Conservation (phyloP, 2,888 invertebrate species). For the Cheiracanthium punctorium region DNA sequence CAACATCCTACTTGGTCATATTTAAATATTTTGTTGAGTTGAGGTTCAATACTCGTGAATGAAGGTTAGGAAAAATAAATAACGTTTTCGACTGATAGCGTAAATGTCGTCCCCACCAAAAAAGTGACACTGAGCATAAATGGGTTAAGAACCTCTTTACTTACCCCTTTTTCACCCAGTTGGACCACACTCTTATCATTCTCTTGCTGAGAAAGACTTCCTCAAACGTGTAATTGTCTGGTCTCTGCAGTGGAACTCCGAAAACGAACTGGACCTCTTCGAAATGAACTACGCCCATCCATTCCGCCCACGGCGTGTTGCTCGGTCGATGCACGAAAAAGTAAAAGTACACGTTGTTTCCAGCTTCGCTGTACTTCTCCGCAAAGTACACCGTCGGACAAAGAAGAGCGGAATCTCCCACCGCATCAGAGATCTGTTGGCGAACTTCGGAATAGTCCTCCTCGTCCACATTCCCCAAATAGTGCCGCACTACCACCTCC, state of each 20-base stretch:
- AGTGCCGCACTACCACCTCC: neutral
- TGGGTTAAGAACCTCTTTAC: no score
- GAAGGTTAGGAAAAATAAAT: no score
- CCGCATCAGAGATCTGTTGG: slow-evolving; percentile 16
- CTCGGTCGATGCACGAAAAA: slow-evolving; percentile 55
- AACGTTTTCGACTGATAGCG: no score
- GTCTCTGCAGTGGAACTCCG: slow-evolving; percentile 31
- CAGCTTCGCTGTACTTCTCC: slow-evolving; percentile 32
- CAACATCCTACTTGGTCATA: no score
- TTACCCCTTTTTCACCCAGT: slow-evolving; percentile 34
- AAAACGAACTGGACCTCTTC: slow-evolving; percentile 62
- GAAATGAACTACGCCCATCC: slow-evolving; percentile 60
- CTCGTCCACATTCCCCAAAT: neutral
- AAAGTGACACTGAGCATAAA: no score
- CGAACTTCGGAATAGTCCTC: slow-evolving; percentile 1
- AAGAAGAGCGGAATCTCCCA: slow-evolving; percentile 39
- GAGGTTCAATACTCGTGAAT: no score
- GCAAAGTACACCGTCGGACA: slow-evolving; percentile 64
- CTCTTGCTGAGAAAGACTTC: slow-evolving; percentile 7
- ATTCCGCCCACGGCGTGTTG: slow-evolving; percentile 36
- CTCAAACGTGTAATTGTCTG: neutral
- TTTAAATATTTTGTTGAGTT: no score
- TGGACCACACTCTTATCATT: slow-evolving; percentile 23
- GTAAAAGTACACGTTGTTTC: slow-evolving; percentile 47
- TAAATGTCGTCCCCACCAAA: no score